Evolutionary conservation across 2,888 invertebrate genomes (phyloP).

Genomic region (Rhyacophila evoluta): DNA sequence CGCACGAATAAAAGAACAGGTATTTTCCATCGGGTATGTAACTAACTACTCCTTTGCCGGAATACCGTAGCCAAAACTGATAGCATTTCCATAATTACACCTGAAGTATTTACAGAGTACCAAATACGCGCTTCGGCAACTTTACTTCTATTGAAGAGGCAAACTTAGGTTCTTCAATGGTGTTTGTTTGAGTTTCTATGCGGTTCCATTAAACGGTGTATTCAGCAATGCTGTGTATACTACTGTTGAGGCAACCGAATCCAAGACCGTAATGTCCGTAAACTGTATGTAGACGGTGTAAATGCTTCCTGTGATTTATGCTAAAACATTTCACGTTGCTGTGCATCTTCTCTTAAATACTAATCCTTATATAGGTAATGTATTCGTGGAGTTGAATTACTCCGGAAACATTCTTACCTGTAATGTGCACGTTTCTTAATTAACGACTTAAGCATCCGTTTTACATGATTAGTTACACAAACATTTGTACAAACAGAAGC

Average conservation of each 20-base stretch:
- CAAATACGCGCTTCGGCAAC: constrained; percentile 47
- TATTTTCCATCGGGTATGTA: constrained; percentile 5
- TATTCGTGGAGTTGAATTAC: not conserved
- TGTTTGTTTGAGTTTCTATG: constrained; percentile 47
- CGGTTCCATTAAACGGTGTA: constrained; percentile 40
- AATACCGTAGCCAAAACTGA: constrained; percentile 38
- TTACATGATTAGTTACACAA: not conserved
- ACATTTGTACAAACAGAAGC: not conserved
- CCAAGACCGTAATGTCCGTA: constrained; percentile 37
- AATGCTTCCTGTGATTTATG: constrained; percentile 37
- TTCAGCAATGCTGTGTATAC: constrained; percentile 27
- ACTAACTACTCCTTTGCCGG: constrained; percentile 1
- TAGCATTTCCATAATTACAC: constrained; percentile 47
- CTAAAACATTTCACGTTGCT: constrained; percentile 30
- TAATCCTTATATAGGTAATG: constrained; percentile 19
- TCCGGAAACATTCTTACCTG: not conserved
- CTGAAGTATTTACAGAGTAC: constrained; percentile 45
- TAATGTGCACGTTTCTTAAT: not conserved
- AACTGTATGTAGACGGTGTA: constrained; percentile 26
- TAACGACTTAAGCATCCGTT: not conserved
- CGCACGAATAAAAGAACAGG: constrained; percentile 14
- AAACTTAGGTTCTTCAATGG: constrained; percentile 42
- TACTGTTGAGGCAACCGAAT: constrained; percentile 31
- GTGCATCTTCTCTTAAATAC: constrained; percentile 5
- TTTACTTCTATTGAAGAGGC: constrained; percentile 45